Evolutionary conservation across 2,797 vertebrate genomes (phyloP).

Genomic region (Craterocephalus amniculus): DNA sequence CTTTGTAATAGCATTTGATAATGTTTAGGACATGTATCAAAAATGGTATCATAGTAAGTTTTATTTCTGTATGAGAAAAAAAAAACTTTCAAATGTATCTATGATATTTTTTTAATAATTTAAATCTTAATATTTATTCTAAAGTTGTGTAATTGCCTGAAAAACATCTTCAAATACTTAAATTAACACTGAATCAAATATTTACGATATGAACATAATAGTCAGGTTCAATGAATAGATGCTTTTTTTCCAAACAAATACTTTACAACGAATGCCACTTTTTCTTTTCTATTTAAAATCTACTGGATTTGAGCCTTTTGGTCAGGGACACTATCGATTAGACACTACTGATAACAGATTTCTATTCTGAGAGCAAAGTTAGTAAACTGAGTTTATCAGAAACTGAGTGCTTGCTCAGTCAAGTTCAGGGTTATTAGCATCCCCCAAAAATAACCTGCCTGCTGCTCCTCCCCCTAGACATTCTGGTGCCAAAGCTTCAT

Average conservation of each 20-base stretch:
- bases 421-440: conserved; percentile 56
- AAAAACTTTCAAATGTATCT: background rate
- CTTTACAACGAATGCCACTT: no score
- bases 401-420: conserved; percentile 60
- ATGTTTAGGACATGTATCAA: background rate
- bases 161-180: background rate
- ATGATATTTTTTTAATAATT: background rate
- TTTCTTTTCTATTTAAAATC: background rate
- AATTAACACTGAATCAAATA: background rate
- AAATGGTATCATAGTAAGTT: background rate
- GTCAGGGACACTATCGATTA: conserved; percentile 47
- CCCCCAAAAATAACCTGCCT: conserved; percentile 63
- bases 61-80: no score
- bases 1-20: background rate
- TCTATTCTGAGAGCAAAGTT: conserved; percentile 60
- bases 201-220: background rate
- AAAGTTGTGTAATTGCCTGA: background rate
- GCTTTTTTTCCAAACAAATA: no score
- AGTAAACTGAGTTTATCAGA: conserved; percentile 63
- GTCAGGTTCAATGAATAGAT: no score
- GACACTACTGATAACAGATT: conserved; percentile 47
- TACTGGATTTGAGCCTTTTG: conserved; percentile 9
- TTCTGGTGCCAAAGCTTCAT: conserved; percentile 20
- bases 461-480: background rate
- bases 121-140: background rate